Evolutionary conservation across 2,797 vertebrate species (phyloP).

Genomic region (Dryobates pubescens): DNA sequence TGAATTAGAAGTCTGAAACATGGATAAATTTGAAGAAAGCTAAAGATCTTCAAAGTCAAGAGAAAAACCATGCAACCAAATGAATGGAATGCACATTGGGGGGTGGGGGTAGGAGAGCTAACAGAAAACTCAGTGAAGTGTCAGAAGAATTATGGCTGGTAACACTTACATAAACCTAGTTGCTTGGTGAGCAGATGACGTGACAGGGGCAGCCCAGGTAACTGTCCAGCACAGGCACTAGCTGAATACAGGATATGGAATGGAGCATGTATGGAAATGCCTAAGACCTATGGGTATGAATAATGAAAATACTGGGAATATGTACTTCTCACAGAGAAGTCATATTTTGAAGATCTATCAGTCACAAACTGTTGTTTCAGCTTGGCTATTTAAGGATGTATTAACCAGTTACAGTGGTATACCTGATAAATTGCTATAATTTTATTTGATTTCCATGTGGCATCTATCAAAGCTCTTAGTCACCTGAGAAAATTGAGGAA

Average conservation of each 20-base stretch:
- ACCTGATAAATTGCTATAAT: background rate
- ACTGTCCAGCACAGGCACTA: background rate
- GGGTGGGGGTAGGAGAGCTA: background rate
- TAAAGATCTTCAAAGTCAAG: background rate
- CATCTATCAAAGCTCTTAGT: background rate
- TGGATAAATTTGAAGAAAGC: background rate
- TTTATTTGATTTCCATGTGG: background rate
- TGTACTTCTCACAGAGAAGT: background rate
- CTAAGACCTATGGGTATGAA: background rate
- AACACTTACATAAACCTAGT: background rate
- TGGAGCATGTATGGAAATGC: background rate
- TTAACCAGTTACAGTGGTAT: background rate
- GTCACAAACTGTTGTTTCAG: background rate
- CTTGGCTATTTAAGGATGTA: background rate
- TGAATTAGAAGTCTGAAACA: background rate
- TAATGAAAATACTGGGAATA: background rate
- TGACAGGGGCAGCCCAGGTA: background rate
- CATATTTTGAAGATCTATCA: background rate
- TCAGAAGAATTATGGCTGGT: background rate
- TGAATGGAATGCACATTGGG: rapidly evolving
- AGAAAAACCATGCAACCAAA: background rate
- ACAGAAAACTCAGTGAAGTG: background rate
- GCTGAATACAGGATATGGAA: background rate
- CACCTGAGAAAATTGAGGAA: background rate
- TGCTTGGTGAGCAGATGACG: background rate